These are phyloP conservation scores for Mirounga angustirostris DNA, from an alignment of 2,113 vertebrate genomes.

Conservation along the genomic window DNA sequence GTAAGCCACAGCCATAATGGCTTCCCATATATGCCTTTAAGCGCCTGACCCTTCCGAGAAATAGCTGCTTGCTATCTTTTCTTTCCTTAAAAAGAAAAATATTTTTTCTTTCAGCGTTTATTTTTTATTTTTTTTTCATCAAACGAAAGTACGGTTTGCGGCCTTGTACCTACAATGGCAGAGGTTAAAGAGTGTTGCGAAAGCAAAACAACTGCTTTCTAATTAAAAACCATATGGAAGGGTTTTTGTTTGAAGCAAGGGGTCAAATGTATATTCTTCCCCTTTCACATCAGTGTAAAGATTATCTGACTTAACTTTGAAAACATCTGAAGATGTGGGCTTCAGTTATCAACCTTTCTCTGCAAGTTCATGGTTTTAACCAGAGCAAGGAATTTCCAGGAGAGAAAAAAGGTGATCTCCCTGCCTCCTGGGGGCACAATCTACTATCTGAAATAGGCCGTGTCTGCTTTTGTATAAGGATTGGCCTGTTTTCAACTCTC, in stretches of 20 bases:
- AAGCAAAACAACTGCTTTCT: constrained; percentile 60
- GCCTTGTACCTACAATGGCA: background rate
- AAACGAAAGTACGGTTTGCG: constrained; percentile 16
- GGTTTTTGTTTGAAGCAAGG: constrained; percentile 10
- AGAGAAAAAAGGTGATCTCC: background rate
- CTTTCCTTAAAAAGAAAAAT: constrained; percentile 68
- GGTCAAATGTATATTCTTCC: background rate
- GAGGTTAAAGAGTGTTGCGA: constrained; percentile 6
- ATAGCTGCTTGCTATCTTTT: constrained; percentile 33
- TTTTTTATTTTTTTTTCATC: constrained; percentile 71
- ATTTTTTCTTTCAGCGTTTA: constrained; percentile 44
- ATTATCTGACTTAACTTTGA: constrained; percentile 48
- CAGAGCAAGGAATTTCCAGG: background rate
- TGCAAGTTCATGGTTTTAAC: background rate
- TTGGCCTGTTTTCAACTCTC: background rate
- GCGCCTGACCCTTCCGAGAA: constrained; percentile 47
- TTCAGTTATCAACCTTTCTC: background rate
- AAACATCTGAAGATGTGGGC: constrained; percentile 46
- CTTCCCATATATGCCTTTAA: background rate
- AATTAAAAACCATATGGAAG: constrained; percentile 36
- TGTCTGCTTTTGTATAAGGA: background rate
- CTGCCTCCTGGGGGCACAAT: background rate
- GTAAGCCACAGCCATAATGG: background rate
- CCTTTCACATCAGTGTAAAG: constrained; percentile 50
- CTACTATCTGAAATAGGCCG: background rate